These are phyloP conservation scores for Rallus crepitans DNA, from an alignment of 2,797 vertebrate genomes.

Conservation along the genomic window DNA sequence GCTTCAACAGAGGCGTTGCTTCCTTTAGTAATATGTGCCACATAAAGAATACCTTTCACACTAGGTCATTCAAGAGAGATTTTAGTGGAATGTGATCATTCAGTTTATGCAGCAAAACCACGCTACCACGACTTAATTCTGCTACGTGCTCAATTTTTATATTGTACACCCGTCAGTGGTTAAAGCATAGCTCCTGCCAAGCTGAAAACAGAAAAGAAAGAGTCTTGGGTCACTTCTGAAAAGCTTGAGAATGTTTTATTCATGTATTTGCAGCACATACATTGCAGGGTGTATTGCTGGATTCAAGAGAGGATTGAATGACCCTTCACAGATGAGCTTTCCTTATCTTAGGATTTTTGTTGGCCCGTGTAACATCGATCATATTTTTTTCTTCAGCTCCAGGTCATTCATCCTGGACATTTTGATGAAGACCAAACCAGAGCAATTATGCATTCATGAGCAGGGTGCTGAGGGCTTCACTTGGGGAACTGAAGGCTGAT, in stretches of 20 bases:
- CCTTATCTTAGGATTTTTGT: slow-evolving; percentile 14
- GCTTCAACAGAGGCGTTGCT: slow-evolving; percentile 21
- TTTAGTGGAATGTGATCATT: slow-evolving; percentile 32
- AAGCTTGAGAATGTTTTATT: slow-evolving; percentile 41
- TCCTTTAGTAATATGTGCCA: slow-evolving; percentile 61
- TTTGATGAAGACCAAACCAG: slow-evolving; percentile 46
- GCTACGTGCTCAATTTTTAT: slow-evolving; percentile 42
- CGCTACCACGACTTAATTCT: slow-evolving; percentile 27
- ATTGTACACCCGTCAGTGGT: slow-evolving; percentile 15
- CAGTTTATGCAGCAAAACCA: slow-evolving; percentile 61
- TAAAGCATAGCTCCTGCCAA: slow-evolving; percentile 35
- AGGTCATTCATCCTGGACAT: slow-evolving; percentile 36
- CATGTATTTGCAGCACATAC: slow-evolving; percentile 8
- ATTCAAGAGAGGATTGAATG: slow-evolving; percentile 24
- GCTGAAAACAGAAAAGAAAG: slow-evolving; percentile 13
- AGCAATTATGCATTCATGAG: slow-evolving; percentile 67
- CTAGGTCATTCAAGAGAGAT: slow-evolving; percentile 54
- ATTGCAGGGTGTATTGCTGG: not conserved
- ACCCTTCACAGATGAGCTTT: not conserved
- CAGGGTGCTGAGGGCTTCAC: slow-evolving; percentile 61
- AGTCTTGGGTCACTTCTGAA: not conserved
- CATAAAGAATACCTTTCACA: slow-evolving; percentile 50
- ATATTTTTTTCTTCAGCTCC: slow-evolving; percentile 12
- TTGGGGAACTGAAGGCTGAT: slow-evolving; percentile 69
- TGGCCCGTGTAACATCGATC: not conserved